A percentile compares a stretch with the other conserved stretches of the same genome.
Evolutionary conservation across 2,888 invertebrate species (phyloP).

Genomic region (Tridacna gigas): DNA sequence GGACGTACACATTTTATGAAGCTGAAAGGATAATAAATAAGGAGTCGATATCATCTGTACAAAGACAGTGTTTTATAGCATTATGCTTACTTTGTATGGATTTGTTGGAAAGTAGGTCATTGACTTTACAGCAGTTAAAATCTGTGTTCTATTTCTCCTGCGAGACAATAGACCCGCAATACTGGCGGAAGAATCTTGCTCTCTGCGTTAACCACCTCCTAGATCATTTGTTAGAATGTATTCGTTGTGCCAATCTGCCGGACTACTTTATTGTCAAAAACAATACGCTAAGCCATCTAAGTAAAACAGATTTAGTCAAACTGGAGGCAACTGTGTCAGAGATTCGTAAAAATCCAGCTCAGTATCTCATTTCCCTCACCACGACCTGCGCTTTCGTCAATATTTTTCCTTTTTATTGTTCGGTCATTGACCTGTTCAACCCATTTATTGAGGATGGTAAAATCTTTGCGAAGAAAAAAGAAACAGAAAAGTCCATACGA

Average conservation of each 20-base stretch:
- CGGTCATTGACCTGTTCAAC: slow-evolving; percentile 61
- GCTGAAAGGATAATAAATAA: slow-evolving; percentile 67
- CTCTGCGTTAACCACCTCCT: slow-evolving; percentile 65
- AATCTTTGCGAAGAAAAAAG: slow-evolving; percentile 51
- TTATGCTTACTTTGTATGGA: slow-evolving; percentile 65
- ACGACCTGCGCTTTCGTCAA: slow-evolving; percentile 67
- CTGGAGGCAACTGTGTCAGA: slow-evolving; percentile 63
- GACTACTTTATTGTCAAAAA: slow-evolving; percentile 72
- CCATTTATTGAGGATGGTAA: slow-evolving; percentile 63
- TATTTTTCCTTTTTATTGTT: slow-evolving; percentile 69
- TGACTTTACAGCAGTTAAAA: slow-evolving; percentile 66
- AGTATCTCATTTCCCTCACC: slow-evolving; percentile 56
- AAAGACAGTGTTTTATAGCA: slow-evolving; percentile 69
- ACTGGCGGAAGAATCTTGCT: slow-evolving; percentile 70
- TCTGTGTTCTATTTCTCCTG: slow-evolving; percentile 70
- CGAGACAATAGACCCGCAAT: slow-evolving; percentile 66
- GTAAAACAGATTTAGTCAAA: slow-evolving; percentile 52
- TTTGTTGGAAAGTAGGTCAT: slow-evolving; percentile 54
- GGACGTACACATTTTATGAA: slow-evolving; percentile 71
- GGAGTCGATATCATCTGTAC: slow-evolving; percentile 69
- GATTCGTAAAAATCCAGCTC: slow-evolving; percentile 58
- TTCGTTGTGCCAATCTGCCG: slow-evolving; percentile 65
- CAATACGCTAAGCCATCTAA: slow-evolving; percentile 68
- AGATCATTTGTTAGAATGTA: slow-evolving; percentile 65
- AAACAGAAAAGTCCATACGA: slow-evolving; percentile 57